phyloP scores from a whole-genome alignment of 2,797 vertebrate genomes.

The Tokudaia tokunoshimensis region DNA sequence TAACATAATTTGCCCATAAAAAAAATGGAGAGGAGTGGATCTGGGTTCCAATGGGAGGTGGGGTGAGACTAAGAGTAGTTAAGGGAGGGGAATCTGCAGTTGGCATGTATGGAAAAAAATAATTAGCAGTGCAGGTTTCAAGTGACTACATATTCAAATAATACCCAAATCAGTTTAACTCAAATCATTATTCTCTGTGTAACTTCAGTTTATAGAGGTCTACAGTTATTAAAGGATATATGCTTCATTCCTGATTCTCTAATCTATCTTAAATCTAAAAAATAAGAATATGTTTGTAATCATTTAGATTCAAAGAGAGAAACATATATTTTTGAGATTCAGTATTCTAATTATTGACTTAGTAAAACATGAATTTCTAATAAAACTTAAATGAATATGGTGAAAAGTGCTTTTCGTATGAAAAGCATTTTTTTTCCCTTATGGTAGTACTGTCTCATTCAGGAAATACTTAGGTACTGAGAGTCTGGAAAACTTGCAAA shows the following conservation, averaged over 20 bases:
- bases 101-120: background rate
- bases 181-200: background rate
- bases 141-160: background rate
- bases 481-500: background rate
- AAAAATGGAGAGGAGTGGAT: background rate
- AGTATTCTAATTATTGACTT: conserved; percentile 38
- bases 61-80: background rate
- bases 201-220: conserved; percentile 18
- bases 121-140: background rate
- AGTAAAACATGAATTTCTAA: conserved; percentile 53
- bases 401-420: background rate
- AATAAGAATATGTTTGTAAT: conserved; percentile 33
- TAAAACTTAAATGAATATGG: conserved; percentile 30
- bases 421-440: conserved; percentile 30
- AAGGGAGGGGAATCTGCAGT: background rate
- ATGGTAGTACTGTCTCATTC: conserved; percentile 13
- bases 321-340: conserved; percentile 47
- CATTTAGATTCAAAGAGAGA: background rate
- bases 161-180: background rate
- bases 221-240: background rate
- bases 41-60: background rate
- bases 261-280: conserved; percentile 43
- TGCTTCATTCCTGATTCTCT: conserved; percentile 22
- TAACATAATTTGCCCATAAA: conserved; percentile 32
- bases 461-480: background rate